These are phyloP conservation scores for Drosophila bifasciata DNA, from an alignment of 1,140 invertebrate genomes.

Conservation along the genomic window DNA sequence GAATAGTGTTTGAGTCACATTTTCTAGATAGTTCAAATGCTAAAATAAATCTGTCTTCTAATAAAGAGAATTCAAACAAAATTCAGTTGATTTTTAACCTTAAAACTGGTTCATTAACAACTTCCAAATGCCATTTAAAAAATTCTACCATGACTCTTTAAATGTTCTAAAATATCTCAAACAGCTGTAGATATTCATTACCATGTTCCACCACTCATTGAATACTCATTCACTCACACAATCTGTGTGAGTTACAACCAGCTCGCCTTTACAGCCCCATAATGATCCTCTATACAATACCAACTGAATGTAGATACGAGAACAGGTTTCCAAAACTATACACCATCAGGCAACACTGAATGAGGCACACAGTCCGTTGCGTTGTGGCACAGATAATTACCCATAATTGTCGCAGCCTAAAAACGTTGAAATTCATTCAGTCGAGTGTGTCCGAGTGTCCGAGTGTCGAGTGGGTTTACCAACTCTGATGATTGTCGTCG, in stretches of 20 bases:
- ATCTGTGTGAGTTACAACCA: not conserved
- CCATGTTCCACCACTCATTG: conserved; percentile 2
- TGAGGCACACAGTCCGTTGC: conserved; percentile 49
- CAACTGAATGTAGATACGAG: conserved; percentile 29
- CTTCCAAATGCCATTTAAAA: no score
- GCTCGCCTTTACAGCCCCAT: not conserved
- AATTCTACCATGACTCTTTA: no score
- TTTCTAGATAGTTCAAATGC: no score
- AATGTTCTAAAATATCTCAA: no score
- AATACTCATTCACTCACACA: not conserved
- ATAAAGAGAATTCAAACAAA: no score
- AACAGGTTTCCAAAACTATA: conserved; percentile 43
- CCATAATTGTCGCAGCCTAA: conserved; percentile 72
- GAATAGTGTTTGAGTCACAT: no score
- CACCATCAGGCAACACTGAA: conserved; percentile 35
- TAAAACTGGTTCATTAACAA: no score
- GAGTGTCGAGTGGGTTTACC: conserved; percentile 31
- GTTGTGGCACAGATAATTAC: conserved; percentile 65
- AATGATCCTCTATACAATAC: conserved; percentile 12
- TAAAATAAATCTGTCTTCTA: no score
- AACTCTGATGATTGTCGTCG: conserved; percentile 60
- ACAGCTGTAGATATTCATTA: no score
- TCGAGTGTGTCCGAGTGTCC: conserved; percentile 56
- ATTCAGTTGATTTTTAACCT: no score
- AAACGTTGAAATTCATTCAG: conserved; percentile 61